phyloP scores from a whole-genome alignment of 2,888 invertebrate genomes.

The Masnerella sp. region DNA sequence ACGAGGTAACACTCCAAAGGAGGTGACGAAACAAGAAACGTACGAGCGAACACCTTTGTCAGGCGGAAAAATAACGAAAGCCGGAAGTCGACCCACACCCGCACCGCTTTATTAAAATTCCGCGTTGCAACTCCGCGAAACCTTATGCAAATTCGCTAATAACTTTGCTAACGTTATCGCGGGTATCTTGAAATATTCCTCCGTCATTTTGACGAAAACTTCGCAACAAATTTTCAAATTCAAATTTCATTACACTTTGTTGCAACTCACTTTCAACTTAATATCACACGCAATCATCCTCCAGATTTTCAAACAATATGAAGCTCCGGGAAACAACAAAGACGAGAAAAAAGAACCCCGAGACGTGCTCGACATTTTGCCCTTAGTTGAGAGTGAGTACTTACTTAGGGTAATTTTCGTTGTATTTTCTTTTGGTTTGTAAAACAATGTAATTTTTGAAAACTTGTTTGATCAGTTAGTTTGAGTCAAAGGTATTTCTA shows the following conservation, averaged over 20 bases:
- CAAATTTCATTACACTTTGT: slow-evolving; percentile 36
- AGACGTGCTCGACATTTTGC: neutral
- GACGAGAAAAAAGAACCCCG: neutral
- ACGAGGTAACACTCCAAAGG: neutral
- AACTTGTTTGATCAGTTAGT: too few relatives aligned
- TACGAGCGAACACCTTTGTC: slow-evolving; percentile 7
- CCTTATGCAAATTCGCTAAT: slow-evolving; percentile 43
- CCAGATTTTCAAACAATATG: slow-evolving; percentile 30
- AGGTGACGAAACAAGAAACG: neutral
- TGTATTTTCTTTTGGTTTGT: too few relatives aligned
- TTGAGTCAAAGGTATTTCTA: too few relatives aligned
- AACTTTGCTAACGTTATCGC: slow-evolving; percentile 35
- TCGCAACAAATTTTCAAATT: slow-evolving; percentile 38
- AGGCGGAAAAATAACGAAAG: slow-evolving; percentile 14
- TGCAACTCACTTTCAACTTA: slow-evolving; percentile 19
- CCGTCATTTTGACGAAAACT: slow-evolving; percentile 38
- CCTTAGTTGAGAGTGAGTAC: too few relatives aligned
- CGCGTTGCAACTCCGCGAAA: slow-evolving; percentile 25
- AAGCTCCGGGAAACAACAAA: slow-evolving; percentile 2
- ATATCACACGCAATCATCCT: slow-evolving; percentile 16
- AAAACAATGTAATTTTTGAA: too few relatives aligned
- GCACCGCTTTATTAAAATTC: slow-evolving; percentile 28
- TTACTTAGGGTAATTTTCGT: too few relatives aligned
- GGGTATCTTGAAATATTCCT: slow-evolving; percentile 33
- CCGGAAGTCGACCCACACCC: slow-evolving; percentile 19